These are phyloP conservation scores for Castor canadensis DNA, from an alignment of 2,113 vertebrate species.

Conservation along the genomic window DNA sequence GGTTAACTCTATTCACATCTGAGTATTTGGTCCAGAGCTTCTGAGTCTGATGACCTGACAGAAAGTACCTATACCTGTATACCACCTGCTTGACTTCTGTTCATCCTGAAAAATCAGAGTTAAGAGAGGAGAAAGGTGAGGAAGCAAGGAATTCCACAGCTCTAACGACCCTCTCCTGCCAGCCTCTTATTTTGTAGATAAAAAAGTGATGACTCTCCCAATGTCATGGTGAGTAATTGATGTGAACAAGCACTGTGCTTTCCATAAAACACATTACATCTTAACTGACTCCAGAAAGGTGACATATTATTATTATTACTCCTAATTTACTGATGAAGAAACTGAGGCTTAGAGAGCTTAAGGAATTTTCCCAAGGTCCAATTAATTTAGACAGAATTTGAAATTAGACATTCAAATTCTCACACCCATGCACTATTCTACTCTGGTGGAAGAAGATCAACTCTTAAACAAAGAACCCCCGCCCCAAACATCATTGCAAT, in stretches of 20 bases:
- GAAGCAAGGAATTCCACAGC: neutral
- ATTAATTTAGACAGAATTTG: neutral
- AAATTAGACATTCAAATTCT: neutral
- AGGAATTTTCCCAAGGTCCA: neutral
- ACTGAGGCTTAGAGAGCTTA: neutral
- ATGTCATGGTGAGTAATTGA: neutral
- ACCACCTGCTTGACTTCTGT: neutral
- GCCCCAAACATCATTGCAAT: neutral
- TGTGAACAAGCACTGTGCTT: neutral
- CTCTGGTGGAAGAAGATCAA: neutral
- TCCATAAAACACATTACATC: neutral
- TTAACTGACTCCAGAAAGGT: neutral
- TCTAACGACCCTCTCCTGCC: neutral
- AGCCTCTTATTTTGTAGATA: neutral
- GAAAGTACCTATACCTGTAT: neutral
- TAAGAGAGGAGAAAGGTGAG: neutral
- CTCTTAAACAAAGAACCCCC: neutral
- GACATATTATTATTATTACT: neutral
- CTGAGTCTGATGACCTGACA: neutral
- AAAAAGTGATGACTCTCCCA: neutral
- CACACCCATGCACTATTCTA: neutral
- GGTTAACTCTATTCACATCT: neutral
- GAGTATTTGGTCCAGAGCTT: neutral
- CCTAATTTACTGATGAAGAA: conserved; percentile 12
- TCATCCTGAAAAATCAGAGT: neutral